These are phyloP conservation scores for Rhopalosiphum nymphaeae DNA, from an alignment of 2,888 invertebrate genomes.

Conservation along the genomic window DNA sequence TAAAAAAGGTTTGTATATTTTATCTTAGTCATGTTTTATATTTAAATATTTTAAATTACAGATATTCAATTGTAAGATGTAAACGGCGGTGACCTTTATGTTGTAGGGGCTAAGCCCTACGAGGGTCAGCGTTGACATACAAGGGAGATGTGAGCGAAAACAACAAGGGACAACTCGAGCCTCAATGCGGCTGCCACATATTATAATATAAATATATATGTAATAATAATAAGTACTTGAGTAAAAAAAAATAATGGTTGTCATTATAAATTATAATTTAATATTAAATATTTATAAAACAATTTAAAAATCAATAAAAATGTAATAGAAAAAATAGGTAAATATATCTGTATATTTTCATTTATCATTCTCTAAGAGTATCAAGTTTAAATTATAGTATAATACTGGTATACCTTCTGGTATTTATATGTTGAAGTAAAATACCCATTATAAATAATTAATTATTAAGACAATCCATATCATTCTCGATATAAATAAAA, in stretches of 20 bases:
- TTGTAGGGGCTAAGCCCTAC: not conserved
- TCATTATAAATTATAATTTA: not conserved
- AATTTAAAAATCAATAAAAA: not conserved
- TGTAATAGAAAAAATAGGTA: not conserved
- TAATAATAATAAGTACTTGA: not conserved
- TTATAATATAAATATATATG: not conserved
- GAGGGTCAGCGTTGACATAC: not conserved
- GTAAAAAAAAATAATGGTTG: not conserved
- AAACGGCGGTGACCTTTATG: not conserved
- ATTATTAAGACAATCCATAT: not conserved
- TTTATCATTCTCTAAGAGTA: not conserved
- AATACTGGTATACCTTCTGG: not conserved
- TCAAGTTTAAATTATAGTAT: not conserved
- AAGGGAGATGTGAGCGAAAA: not conserved
- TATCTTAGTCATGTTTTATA: not conserved
- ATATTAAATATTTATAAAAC: too few relatives aligned
- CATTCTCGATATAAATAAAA: not conserved
- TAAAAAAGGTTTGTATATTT: not conserved
- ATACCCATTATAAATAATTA: not conserved
- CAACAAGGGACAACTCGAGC: too few relatives aligned
- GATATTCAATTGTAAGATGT: not conserved
- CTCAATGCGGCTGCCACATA: not conserved
- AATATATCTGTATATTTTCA: not conserved
- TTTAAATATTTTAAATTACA: not conserved
- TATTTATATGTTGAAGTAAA: not conserved